These are phyloP conservation scores for Caenorhabditis imperialis DNA, from an alignment of 2,888 invertebrate genomes.

Conservation along the genomic window DNA sequence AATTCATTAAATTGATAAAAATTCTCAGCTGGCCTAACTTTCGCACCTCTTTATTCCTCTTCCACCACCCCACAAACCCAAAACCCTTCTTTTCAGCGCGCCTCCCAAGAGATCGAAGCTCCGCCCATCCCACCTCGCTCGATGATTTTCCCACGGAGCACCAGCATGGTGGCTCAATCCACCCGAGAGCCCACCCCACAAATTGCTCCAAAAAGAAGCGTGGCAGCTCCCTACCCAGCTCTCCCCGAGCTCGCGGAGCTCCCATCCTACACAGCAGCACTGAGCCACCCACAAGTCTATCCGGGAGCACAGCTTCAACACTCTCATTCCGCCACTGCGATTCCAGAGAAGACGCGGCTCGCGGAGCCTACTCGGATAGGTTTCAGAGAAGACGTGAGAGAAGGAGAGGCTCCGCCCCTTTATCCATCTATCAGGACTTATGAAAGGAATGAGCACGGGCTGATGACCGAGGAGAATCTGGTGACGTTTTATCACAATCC, in stretches of 20 bases:
- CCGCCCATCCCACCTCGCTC: constrained; percentile 43
- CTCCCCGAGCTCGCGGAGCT: constrained; percentile 50
- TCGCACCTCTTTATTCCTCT: not conserved
- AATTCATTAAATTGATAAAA: too few relatives aligned
- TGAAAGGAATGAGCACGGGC: constrained; percentile 75
- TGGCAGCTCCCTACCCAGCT: constrained; percentile 40
- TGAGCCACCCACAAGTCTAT: constrained; percentile 47
- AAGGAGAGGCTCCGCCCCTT: constrained; percentile 59
- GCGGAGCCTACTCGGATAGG: too few relatives aligned
- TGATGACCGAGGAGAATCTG: constrained; percentile 71
- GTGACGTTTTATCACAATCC: constrained; percentile 74
- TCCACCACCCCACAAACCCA: too few relatives aligned
- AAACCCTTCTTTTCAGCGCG: too few relatives aligned
- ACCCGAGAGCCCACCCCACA: constrained; percentile 9
- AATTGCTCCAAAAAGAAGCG: constrained; percentile 22
- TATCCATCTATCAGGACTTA: constrained; percentile 72
- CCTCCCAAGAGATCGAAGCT: constrained; percentile 31
- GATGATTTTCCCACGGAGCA: constrained; percentile 35
- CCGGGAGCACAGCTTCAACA: constrained; percentile 25
- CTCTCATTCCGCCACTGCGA: constrained; percentile 32
- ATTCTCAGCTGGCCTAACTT: too few relatives aligned
- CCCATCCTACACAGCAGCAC: constrained; percentile 43
- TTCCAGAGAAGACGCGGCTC: constrained; percentile 31
- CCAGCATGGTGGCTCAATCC: constrained; percentile 35
- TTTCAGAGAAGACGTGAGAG: too few relatives aligned